These are phyloP conservation scores for Mya arenaria DNA, from an alignment of 1,140 invertebrate species.

Conservation along the genomic window DNA sequence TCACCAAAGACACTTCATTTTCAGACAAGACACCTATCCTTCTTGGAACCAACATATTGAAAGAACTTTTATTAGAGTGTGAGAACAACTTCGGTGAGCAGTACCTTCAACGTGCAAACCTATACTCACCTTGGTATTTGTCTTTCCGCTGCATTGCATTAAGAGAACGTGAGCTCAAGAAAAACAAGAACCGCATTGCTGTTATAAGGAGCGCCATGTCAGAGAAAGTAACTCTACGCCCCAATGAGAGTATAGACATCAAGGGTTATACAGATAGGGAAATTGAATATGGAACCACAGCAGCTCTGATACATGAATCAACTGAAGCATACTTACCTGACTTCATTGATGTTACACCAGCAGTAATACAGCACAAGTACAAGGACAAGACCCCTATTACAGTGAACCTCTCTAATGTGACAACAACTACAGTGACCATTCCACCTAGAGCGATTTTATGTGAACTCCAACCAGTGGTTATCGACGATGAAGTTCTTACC, in stretches of 20 bases:
- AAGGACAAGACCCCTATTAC: neutral
- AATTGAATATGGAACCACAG: neutral
- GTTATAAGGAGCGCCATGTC: too few species aligned
- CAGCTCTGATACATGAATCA: neutral
- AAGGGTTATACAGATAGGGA: constrained; percentile 24
- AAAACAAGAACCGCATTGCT: constrained; percentile 29
- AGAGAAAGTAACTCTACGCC: constrained; percentile 13
- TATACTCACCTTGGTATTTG: constrained; percentile 35
- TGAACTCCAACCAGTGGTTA: neutral
- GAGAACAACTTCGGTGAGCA: constrained; percentile 24
- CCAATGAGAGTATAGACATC: constrained; percentile 9
- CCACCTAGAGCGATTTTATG: neutral
- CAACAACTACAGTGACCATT: neutral
- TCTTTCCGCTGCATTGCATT: constrained; percentile 51
- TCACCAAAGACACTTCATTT: constrained; percentile 20
- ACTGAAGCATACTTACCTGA: neutral
- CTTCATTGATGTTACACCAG: neutral
- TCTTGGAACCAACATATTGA: constrained; percentile 50
- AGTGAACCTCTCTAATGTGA: neutral
- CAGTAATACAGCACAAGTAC: neutral
- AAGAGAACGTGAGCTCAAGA: constrained; percentile 24
- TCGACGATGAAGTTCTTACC: neutral
- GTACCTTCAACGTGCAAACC: constrained; percentile 30
- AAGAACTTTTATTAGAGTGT: constrained; percentile 17
- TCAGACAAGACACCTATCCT: constrained; percentile 22